phyloP scores from a whole-genome alignment of 2,888 invertebrate species.

The Epsilonema sp. region DNA sequence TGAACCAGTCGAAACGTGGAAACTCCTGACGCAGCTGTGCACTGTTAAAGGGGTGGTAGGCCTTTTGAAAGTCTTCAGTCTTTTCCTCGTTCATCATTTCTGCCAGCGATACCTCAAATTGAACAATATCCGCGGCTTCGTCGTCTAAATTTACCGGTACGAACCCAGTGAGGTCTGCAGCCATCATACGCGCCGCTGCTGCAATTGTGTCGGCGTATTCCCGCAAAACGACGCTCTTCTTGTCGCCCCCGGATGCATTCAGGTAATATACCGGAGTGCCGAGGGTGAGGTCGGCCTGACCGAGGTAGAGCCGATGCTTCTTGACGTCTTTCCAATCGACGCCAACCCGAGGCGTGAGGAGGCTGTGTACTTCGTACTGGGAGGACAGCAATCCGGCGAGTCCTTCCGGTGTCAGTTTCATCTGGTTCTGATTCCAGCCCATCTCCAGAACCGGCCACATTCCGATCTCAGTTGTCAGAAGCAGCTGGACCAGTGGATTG shows the following conservation, averaged over 20 bases:
- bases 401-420: not conserved
- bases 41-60: not conserved
- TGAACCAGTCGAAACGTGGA: not conserved
- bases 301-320: not conserved
- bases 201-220: not conserved
- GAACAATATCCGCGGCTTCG: not conserved
- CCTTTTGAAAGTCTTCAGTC: not conserved
- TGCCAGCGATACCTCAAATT: not conserved
- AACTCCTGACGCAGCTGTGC: not conserved
- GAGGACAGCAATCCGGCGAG: not conserved
- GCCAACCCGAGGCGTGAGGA: not conserved
- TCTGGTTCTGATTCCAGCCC: not conserved
- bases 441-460: not conserved
- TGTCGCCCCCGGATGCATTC: no score
- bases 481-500: not conserved
- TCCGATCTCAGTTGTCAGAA: not conserved
- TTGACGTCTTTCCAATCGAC: not conserved
- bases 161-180: not conserved
- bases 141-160: not conserved
- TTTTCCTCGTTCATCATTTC: not conserved
- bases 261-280: no score
- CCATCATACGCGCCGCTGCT: not conserved
- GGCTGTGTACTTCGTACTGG: not conserved
- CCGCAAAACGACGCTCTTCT: no score
- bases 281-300: not conserved